A percentile compares a stretch with the other conserved stretches of the same genome.
Evolutionary conservation across 2,797 vertebrate genomes (phyloP).

Genomic region (Amblyraja radiata): DNA sequence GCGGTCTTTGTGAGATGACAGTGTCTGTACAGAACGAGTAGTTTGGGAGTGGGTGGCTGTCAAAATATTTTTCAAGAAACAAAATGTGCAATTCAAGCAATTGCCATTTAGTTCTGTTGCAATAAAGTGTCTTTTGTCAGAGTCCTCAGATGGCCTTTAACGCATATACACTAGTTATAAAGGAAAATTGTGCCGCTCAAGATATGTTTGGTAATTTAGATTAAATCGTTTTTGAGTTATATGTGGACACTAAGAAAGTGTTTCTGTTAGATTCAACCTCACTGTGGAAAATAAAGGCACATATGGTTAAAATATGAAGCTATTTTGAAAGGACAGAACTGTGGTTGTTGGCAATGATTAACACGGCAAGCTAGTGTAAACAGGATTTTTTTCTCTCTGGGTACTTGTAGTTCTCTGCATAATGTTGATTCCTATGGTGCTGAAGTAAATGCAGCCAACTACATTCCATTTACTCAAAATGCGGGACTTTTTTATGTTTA

Average conservation of each 20-base stretch:
- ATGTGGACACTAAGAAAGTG: not conserved
- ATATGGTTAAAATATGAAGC: constrained; percentile 13
- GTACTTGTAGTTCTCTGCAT: not conserved
- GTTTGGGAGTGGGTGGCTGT: not conserved
- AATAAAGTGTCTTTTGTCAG: not conserved
- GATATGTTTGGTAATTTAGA: not conserved
- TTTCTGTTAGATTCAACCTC: not conserved
- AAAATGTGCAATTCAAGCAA: not conserved
- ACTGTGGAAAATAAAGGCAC: not conserved
- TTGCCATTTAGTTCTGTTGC: not conserved
- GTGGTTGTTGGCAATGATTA: constrained; percentile 8
- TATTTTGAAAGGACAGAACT: not conserved
- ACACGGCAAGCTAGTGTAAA: constrained; percentile 18
- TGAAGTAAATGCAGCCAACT: not conserved
- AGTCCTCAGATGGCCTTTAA: not conserved
- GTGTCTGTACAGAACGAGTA: not conserved
- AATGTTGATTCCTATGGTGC: not conserved
- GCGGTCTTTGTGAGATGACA: not conserved
- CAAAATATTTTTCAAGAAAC: not conserved
- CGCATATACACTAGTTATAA: not conserved
- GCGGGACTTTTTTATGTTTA: not conserved
- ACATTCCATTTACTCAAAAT: not conserved
- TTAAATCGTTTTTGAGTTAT: not conserved
- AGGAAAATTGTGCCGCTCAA: not conserved
- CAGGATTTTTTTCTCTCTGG: not conserved